Evolutionary conservation across 2,113 vertebrate genomes (phyloP), one percentile per base, ranked within the genome.

Genomic region (Casuarius casuarius): DNA sequence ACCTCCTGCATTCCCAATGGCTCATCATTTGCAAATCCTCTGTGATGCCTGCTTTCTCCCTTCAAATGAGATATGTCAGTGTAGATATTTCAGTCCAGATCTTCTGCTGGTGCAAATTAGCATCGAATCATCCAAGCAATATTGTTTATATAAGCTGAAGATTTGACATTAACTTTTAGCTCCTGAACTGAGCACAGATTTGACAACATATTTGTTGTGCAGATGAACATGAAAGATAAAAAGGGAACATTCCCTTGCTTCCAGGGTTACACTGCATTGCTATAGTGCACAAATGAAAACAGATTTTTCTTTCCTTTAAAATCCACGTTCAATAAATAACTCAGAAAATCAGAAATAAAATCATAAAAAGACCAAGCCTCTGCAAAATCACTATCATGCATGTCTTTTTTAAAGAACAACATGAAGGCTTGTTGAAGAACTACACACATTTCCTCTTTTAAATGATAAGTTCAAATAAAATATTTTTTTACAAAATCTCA

Each of bases 401-500:
- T 20, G 7, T 12, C 8, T n/a, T 61, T 44, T 65, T n/a, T 2
- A 5, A 44, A 23, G 48, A 58, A 11, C 21, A 51, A 10, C 25
- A 26, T 54, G 7, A 89, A 71, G 1, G 8, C 33, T 46, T 59
- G 12, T 51, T 77, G 42, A 54, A 72, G 49, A 85, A 66, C 4
- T 61, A 33, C 5, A 63, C 4, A 12, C 0, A 22, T 26, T 52
- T 11, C 0, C 0, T 16, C 44, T 88, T 71, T 59, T 3, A 18
- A 70, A 12, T 18, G 20, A n/a, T 49, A 46, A 46, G 15, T 46
- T 16, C 16, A 46, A 46, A 46, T 46, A 46, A 46, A 46, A 46
- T 46, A 46, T 71, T 40, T 82, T 59, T 22, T 6, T 3, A 13
- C 10, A 31, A 87, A 56, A 40, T 73, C 46, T 85, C 40, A 61